Conservation (phyloP, 2,888 invertebrate species). For the Linnaemya vulpina region DNA sequence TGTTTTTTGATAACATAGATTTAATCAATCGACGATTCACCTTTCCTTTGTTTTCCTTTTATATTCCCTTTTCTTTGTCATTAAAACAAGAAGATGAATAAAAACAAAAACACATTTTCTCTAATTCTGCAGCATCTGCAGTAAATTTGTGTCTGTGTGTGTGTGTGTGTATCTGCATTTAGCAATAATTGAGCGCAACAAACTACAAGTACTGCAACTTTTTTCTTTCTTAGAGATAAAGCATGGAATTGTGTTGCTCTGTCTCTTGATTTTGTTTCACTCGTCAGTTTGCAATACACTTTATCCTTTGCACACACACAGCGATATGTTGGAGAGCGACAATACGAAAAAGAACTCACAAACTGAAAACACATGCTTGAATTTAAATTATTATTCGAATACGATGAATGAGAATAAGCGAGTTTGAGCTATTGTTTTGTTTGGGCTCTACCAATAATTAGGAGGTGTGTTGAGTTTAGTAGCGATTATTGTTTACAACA, state of each 20-base stretch:
- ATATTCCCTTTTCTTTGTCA: neutral
- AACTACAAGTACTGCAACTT: neutral
- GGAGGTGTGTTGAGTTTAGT: neutral
- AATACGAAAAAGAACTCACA: slow-evolving; percentile 38
- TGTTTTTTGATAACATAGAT: slow-evolving; percentile 56
- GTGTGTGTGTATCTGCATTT: too few relatives aligned
- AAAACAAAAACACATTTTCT: slow-evolving; percentile 49
- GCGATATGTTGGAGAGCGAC: slow-evolving; percentile 23
- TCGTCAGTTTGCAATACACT: slow-evolving; percentile 6
- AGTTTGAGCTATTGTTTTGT: neutral
- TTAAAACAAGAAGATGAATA: slow-evolving; percentile 14
- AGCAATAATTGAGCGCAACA: slow-evolving; percentile 21
- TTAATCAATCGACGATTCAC: slow-evolving; percentile 63
- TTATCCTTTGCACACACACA: slow-evolving; percentile 41
- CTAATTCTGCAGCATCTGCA: slow-evolving; percentile 59
- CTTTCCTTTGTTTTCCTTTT: slow-evolving; percentile 29
- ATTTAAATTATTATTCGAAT: slow-evolving; percentile 59
- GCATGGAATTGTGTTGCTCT: slow-evolving; percentile 7
- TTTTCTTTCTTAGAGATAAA: slow-evolving; percentile 15
- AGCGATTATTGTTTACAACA: too few relatives aligned
- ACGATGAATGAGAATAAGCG: slow-evolving; percentile 11
- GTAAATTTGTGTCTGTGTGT: neutral
- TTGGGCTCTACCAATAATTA: neutral
- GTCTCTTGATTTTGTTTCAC: slow-evolving; percentile 4
- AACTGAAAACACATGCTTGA: slow-evolving; percentile 57